Evolutionary conservation across 2,113 vertebrate genomes (phyloP), one percentile per base, ranked within the genome.

Genomic region (Craseonycteris thonglongyai): DNA sequence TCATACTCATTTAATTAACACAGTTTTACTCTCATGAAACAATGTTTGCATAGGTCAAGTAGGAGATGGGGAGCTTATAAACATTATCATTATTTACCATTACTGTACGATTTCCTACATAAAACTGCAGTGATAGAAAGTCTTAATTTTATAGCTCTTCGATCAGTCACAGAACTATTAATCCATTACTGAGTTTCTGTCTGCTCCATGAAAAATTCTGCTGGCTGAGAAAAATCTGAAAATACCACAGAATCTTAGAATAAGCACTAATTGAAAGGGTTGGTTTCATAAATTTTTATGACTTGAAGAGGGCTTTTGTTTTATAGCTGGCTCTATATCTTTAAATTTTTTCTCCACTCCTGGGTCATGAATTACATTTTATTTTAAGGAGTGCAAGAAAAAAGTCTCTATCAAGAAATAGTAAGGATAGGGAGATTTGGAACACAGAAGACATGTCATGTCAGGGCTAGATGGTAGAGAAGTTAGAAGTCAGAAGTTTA

Each of bases 121-220:
- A 74, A 93, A 76, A 59, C 30, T 63, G 66, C 13, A 88, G 28
- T 76, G 35, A 94, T 76, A 90, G 72, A 93, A 94, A 88, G 58
- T 86, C 47, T 85, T 65, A 65, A 90, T 54, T 93, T 96, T 66
- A 65, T 45, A 90, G 35, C 49, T 95, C 47, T 59, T 58, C 10
- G 63, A 92, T 84, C 93, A 92, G 79, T 75, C 69, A 92, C 33
- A 79, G 54, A 66, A 87, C 88, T 90, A 81, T 93, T 81, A 88
- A 95, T 84, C 40, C 61, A 68, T 91, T 91, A 61, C 61, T 72
- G 66, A 92, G 19, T 87, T 93, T 90, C 69, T 90, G 14, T 14
- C 9, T 63, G 68, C 38, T 45, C 54, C 14, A 61, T 85, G 65
- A 85, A 85, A 95, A 75, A 45, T 47, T n/a, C 35, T 84, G 58